A percentile compares a stretch with the other conserved stretches of the same genome.
Conservation (phyloP, 92 coral and sea anemone genomes). For the Virgularia gustaviana region DNA sequence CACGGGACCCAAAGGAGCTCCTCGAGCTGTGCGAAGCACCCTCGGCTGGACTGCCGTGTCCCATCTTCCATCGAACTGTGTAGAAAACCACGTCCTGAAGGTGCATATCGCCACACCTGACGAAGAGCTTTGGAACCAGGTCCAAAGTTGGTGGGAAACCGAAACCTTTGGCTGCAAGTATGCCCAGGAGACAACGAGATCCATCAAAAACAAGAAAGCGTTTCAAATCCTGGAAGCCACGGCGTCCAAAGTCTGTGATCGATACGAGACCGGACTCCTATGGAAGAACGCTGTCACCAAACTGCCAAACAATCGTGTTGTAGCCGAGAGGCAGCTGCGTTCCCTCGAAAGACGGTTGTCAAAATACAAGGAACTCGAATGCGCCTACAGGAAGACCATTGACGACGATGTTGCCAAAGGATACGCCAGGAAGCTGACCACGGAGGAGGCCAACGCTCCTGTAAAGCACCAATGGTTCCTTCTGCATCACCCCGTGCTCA, state of each 20-base stretch:
- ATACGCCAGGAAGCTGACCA: slow-evolving; percentile 31
- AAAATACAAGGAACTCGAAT: slow-evolving; percentile 21
- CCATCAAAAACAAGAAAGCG: slow-evolving; percentile 30
- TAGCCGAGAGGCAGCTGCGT: slow-evolving; percentile 17
- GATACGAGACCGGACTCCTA: slow-evolving; percentile 41
- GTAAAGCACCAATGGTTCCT: slow-evolving; percentile 44
- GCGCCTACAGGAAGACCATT: slow-evolving; percentile 28
- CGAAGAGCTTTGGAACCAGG: slow-evolving; percentile 35
- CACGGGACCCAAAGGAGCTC: slow-evolving; percentile 36
- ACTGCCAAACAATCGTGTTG: slow-evolving; percentile 23
- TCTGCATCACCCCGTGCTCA: slow-evolving; percentile 43
- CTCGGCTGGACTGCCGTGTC: slow-evolving; percentile 42
- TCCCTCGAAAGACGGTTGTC: slow-evolving; percentile 45
- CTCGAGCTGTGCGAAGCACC: slow-evolving; percentile 38
- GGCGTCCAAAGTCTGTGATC: slow-evolving; percentile 35
- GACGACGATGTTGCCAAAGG: slow-evolving; percentile 48
- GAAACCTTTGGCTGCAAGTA: slow-evolving; percentile 44
- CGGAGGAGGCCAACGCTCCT: slow-evolving; percentile 23
- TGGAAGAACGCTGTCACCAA: slow-evolving; percentile 7
- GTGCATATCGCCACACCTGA: slow-evolving; percentile 34
- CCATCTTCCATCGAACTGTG: slow-evolving; percentile 30
- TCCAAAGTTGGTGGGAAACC: slow-evolving; percentile 46
- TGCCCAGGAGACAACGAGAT: slow-evolving; percentile 19
- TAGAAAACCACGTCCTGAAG: slow-evolving; percentile 25
- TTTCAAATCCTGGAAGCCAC: slow-evolving; percentile 20